These are phyloP conservation scores for Chloroceryle aenea DNA, from an alignment of 2,113 vertebrate species.

Conservation along the genomic window DNA sequence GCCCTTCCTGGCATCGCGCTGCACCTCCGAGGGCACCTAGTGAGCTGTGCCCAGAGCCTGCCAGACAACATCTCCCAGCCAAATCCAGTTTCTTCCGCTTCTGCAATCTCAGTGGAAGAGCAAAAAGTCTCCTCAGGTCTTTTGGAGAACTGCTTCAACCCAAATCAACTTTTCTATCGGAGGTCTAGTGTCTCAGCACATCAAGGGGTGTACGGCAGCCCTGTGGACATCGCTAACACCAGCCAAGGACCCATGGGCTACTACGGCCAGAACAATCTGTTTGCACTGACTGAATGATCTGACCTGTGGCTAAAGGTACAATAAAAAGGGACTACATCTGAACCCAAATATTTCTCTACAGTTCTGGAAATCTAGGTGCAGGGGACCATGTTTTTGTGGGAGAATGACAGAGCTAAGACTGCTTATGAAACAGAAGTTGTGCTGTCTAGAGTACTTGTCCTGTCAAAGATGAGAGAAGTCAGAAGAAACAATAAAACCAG, in stretches of 20 bases:
- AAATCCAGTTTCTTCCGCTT: background rate
- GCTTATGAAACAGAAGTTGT: background rate
- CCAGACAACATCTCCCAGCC: background rate
- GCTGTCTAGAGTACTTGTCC: background rate
- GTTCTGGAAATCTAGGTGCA: background rate
- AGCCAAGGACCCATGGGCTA: background rate
- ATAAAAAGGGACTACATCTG: background rate
- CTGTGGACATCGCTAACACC: accelerated
- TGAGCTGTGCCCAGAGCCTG: background rate
- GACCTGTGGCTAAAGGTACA: background rate
- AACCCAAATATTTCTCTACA: background rate
- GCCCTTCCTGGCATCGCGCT: background rate
- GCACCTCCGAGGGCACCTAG: background rate
- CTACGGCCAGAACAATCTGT: background rate
- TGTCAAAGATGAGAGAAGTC: background rate
- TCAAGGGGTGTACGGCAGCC: background rate
- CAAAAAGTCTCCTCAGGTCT: background rate
- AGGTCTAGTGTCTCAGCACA: background rate
- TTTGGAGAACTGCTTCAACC: background rate
- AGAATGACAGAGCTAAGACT: background rate
- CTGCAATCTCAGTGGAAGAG: background rate
- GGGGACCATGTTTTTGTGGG: background rate
- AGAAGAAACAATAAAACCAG: background rate
- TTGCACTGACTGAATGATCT: background rate
- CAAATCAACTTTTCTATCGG: background rate